A percentile compares a stretch with the other conserved stretches of the same genome.
phyloP scores from a whole-genome alignment of 1,140 invertebrate species.

The Achatina immaculata region DNA sequence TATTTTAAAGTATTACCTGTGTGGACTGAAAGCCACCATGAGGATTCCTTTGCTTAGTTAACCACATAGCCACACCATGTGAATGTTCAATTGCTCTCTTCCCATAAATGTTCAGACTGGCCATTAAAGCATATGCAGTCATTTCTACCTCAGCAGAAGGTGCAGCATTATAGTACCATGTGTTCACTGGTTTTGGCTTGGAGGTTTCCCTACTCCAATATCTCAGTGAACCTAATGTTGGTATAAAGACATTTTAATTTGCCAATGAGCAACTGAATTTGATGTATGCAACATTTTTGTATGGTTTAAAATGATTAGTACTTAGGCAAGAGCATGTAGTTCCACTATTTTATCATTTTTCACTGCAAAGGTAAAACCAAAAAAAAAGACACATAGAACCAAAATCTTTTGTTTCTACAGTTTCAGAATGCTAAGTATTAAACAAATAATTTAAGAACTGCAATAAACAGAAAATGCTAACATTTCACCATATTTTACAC shows the following conservation, averaged over 20 bases:
- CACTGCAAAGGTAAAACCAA: no score
- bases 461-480: no score
- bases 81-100: conserved; percentile 67
- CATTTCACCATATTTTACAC: no score
- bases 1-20: conserved; percentile 52
- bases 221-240: conserved; percentile 66
- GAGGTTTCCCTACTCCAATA: conserved; percentile 51
- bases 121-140: conserved; percentile 85
- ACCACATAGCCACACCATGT: conserved; percentile 85
- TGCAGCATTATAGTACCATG: conserved; percentile 50
- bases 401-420: no score
- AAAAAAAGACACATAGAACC: no score
- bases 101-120: conserved; percentile 59
- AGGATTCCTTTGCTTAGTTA: conserved; percentile 82
- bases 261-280: conserved; percentile 69
- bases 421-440: no score
- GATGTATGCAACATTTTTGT: no score
- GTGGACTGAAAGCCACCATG: conserved; percentile 87
- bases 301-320: no score
- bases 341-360: no score
- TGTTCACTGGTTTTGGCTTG: conserved; percentile 42
- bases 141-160: conserved; percentile 88
- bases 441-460: no score
- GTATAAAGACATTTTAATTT: conserved; percentile 66
- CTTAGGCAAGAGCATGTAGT: no score